Conservation (phyloP, 2,888 invertebrate genomes). For the Agrochola macilenta region DNA sequence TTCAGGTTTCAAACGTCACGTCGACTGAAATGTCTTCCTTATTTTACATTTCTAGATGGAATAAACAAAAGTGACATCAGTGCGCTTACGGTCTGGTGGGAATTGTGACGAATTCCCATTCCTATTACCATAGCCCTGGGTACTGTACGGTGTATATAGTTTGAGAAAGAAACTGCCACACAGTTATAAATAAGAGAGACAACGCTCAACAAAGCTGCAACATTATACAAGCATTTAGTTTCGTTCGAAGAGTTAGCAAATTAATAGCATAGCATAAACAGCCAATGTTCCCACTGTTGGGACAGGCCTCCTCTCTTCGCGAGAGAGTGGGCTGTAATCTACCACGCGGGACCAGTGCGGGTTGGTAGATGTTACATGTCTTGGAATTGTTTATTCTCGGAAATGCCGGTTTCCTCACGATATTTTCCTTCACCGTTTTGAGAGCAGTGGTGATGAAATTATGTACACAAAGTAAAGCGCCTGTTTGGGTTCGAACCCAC, state of each 20-base stretch:
- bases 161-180: not conserved
- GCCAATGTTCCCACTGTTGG: too few relatives aligned
- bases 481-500: too few relatives aligned
- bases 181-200: not conserved
- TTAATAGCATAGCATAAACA: not conserved
- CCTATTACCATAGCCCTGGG: not conserved
- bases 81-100: not conserved
- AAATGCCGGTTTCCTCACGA: too few relatives aligned
- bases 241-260: not conserved
- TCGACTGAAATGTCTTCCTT: not conserved
- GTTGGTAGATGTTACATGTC: too few relatives aligned
- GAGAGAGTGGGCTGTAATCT: too few relatives aligned
- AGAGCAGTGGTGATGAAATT: too few relatives aligned
- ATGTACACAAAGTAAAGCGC: too few relatives aligned
- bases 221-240: not conserved
- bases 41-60: not conserved
- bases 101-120: not conserved
- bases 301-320: too few relatives aligned
- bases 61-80: not conserved
- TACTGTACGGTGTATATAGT: not conserved
- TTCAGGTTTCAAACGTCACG: not conserved
- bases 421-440: too few relatives aligned
- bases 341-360: too few relatives aligned
- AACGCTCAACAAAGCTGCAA: not conserved
- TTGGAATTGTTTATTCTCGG: too few relatives aligned